Percentiles rank a stretch among this genome's conserved stretches.
Conservation (phyloP, 2,797 vertebrate species). For the Menidia menidia region DNA sequence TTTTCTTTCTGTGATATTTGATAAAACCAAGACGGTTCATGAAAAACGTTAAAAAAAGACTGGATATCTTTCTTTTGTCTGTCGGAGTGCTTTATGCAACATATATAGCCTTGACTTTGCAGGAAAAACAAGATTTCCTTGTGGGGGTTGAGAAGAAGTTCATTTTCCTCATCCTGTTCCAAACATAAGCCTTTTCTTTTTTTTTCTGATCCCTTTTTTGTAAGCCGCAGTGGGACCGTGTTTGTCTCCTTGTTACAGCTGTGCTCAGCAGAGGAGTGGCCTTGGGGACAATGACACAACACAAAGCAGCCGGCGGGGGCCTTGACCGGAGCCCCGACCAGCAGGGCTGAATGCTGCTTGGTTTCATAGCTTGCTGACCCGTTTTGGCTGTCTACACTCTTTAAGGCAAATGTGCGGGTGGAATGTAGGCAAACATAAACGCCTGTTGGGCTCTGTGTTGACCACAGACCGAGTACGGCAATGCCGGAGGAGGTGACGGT, state of each 20-base stretch:
- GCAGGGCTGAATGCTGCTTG: constrained; percentile 52
- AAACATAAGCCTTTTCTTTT: constrained; percentile 59
- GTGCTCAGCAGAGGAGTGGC: constrained; percentile 62
- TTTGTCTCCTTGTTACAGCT: constrained; percentile 70
- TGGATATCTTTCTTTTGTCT: background rate
- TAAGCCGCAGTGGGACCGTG: constrained; percentile 53
- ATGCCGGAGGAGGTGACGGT: constrained; percentile 36
- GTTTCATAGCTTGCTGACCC: constrained; percentile 53
- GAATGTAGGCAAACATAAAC: constrained; percentile 62
- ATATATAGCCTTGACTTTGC: constrained; percentile 57
- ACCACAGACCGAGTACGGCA: constrained; percentile 27
- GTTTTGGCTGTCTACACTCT: constrained; percentile 38
- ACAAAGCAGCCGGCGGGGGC: constrained; percentile 57
- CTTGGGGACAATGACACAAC: constrained; percentile 73
- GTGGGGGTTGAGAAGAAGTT: constrained; percentile 67
- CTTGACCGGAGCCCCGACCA: constrained; percentile 55
- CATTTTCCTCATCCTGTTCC: constrained; percentile 73
- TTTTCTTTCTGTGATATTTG: background rate
- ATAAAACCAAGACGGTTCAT: background rate
- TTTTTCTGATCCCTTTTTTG: constrained; percentile 29
- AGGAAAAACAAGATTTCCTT: constrained; percentile 74
- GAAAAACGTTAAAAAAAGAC: background rate
- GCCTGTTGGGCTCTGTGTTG: constrained; percentile 30
- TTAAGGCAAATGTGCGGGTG: constrained; percentile 53
- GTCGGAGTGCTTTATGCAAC: constrained; percentile 49